A percentile compares a stretch with the other conserved stretches of the same genome.
phyloP scores from a whole-genome alignment of 2,113 vertebrate species.

The Sterna hirundo region DNA sequence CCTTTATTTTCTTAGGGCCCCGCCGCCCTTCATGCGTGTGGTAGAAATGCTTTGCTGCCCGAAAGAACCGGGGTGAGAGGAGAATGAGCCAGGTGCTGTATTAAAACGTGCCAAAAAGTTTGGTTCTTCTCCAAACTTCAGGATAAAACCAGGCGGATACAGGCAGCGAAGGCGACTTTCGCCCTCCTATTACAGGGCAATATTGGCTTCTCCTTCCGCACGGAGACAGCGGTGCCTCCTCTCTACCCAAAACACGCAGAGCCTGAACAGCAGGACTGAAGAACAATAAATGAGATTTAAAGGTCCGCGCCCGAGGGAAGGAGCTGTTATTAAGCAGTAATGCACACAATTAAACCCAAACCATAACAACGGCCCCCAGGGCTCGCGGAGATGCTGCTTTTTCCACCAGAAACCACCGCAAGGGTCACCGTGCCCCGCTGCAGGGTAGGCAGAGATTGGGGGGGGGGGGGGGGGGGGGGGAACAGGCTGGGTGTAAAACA shows the following conservation, averaged over 20 bases:
- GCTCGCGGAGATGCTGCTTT: background rate
- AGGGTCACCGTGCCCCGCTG: background rate
- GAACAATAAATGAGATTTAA: conserved; percentile 23
- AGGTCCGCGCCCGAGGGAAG: background rate
- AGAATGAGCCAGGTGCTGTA: rapidly evolving
- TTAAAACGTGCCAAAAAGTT: background rate
- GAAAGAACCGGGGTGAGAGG: background rate
- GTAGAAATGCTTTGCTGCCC: background rate
- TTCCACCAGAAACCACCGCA: background rate
- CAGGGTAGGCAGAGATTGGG: background rate
- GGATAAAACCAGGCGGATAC: background rate
- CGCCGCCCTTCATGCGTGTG: background rate
- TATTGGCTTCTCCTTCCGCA: background rate
- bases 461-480: no score
- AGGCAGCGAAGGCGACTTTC: background rate
- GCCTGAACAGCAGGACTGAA: background rate
- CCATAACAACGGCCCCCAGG: background rate
- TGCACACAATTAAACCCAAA: conserved; percentile 41
- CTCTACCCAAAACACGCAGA: background rate
- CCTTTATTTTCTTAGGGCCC: background rate
- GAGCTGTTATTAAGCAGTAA: conserved; percentile 14
- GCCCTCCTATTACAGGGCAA: background rate
- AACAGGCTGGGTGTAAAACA: background rate
- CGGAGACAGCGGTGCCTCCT: background rate
- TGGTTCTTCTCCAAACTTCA: background rate